Base-by-base conservation (phyloP, 2,113 vertebrate species). In the Mohoua ochrocephala region DNA sequence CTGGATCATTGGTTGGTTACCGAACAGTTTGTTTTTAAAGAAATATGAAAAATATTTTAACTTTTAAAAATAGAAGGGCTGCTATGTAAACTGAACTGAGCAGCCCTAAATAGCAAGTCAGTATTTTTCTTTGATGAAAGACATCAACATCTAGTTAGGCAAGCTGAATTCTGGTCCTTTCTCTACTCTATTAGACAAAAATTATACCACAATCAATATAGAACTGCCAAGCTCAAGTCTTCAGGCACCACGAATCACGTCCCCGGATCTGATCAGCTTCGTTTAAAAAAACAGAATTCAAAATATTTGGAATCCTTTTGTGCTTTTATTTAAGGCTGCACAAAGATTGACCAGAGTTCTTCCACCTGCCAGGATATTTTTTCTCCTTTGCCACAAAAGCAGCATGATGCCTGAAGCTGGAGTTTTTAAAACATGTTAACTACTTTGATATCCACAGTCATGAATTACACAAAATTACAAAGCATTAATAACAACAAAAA, bases 11-110 rank as follows among this genome's bases (percentile, higher is more conserved):
- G 45, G 67, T 47, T 81, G 52, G 85, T 76, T 86, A 67, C 31
- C n/a, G 65, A 83, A 70, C 65, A 85, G 64, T 84, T 83, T 94
- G 60, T 93, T 92, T 87, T 76, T 69, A 74, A 84, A 71, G 73
- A n/a, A 87, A 71, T 49, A 87, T 22, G 41, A 93, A 94, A 93
- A 95, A 89, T 76, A 81, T 56, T 92, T 91, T 68, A 87, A 64
- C 28, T 89, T 86, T 91, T 70, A 92, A 95, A 95, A 97, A 92
- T 92, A 95, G 88, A 84, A 92, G 13, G 14, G 2, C 31, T 92
- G 39, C 17, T 92, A 64, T 87, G 68, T 70, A 95, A 89, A 87
- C 80, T 77, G 56, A 95, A 81, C 71, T 54, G 44, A 52, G 56
- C 31, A 60, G 27, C 47, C 54, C 77, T 39, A 83, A 89, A 94